phyloP scores from a whole-genome alignment of 2,888 invertebrate genomes.

The Digitonthophagus gazella region DNA sequence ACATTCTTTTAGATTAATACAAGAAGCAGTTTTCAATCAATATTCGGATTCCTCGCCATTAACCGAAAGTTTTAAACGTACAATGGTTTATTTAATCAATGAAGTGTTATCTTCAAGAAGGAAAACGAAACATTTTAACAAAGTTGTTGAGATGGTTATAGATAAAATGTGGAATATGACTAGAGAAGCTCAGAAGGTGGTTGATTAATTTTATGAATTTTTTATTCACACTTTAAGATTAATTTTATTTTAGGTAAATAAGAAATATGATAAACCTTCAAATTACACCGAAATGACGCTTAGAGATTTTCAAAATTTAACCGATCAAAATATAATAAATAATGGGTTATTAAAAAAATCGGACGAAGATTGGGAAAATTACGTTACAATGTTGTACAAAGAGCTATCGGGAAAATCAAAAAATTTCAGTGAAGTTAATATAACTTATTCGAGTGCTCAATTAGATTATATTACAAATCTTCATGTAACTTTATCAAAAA shows the following conservation, averaged over 20 bases:
- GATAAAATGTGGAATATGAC: background rate
- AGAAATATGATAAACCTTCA: no score
- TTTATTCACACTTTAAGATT: background rate
- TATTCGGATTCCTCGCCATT: background rate
- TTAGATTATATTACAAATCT: constrained; percentile 63
- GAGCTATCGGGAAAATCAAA: constrained; percentile 54
- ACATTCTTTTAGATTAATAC: no score
- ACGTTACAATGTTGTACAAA: constrained; percentile 62
- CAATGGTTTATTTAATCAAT: background rate
- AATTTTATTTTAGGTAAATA: background rate
- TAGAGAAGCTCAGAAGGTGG: background rate
- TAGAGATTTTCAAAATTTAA: constrained; percentile 62
- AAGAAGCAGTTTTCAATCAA: background rate
- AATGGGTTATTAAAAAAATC: constrained; percentile 54
- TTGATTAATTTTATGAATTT: background rate
- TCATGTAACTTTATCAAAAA: constrained; percentile 57
- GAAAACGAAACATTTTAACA: background rate
- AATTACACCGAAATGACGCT: no score
- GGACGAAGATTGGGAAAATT: constrained; percentile 63
- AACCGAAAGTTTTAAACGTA: background rate
- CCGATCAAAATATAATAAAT: constrained; percentile 57
- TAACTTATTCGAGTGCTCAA: no score
- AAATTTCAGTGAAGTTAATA: constrained; percentile 39
- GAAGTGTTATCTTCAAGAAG: background rate
- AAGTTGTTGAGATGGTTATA: background rate